These are phyloP conservation scores for Trichonephila clavata DNA, from an alignment of 1,140 invertebrate species.

Conservation along the genomic window DNA sequence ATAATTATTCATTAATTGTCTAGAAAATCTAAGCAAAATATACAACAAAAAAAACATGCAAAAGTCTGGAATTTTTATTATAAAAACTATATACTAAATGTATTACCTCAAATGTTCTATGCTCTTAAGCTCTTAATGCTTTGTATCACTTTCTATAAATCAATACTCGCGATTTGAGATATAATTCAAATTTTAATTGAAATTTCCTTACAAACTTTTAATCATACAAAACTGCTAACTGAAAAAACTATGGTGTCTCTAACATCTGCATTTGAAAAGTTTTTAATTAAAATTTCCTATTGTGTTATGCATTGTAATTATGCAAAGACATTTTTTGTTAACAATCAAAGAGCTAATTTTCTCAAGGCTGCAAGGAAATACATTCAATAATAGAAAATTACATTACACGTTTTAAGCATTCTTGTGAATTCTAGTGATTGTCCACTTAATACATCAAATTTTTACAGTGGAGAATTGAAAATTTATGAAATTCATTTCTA, in stretches of 20 bases:
- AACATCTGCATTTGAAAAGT: not conserved
- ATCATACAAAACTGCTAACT: not conserved
- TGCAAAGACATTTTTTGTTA: not conserved
- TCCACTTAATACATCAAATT: constrained; percentile 44
- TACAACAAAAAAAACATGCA: not conserved
- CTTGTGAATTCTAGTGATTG: constrained; percentile 52
- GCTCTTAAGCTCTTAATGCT: constrained; percentile 38
- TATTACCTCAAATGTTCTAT: constrained; percentile 32
- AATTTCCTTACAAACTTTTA: not conserved
- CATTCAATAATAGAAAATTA: constrained; percentile 15
- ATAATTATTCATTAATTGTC: not conserved
- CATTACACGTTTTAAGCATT: not conserved
- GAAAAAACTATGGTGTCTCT: not conserved
- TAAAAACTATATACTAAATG: constrained; percentile 29
- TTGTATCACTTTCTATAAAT: constrained; percentile 15
- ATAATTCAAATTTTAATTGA: not conserved
- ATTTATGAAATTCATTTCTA: constrained; percentile 16
- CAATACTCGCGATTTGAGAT: not conserved
- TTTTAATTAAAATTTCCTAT: not conserved
- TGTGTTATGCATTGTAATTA: not conserved
- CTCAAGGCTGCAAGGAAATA: not conserved
- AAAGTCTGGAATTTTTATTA: not conserved
- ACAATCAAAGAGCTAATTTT: not conserved
- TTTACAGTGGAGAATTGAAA: constrained; percentile 16
- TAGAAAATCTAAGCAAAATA: not conserved